Conservation (phyloP, 2,888 invertebrate species). For the Arctia plantaginis region DNA sequence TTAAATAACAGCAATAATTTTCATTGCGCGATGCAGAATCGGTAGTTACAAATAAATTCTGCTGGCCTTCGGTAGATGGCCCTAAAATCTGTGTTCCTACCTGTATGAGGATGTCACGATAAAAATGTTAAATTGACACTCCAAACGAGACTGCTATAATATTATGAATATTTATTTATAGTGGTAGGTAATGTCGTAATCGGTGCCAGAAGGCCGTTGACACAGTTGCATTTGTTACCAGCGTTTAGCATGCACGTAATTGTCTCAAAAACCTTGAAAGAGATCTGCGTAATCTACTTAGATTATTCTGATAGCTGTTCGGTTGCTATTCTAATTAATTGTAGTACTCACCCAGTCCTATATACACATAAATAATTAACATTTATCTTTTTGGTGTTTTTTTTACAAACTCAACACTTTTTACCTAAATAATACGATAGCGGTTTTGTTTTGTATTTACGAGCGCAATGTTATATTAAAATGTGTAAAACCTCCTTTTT, state of each 20-base stretch:
- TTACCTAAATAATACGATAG: no score
- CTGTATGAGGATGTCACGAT: background rate
- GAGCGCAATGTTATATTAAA: no score
- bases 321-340: background rate
- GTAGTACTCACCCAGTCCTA: background rate
- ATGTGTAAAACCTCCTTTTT: no score
- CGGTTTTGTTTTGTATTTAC: no score
- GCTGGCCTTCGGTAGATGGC: background rate
- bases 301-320: background rate
- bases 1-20: background rate
- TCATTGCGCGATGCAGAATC: background rate
- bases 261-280: slow-evolving; percentile 31
- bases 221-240: slow-evolving; percentile 36
- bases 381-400: no score
- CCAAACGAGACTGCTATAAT: background rate
- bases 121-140: background rate
- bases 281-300: background rate
- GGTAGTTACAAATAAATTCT: background rate
- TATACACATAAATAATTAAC: background rate
- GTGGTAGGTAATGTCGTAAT: slow-evolving; percentile 4
- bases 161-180: background rate
- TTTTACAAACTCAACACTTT: no score
- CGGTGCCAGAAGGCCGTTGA: slow-evolving; percentile 17
- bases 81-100: background rate
- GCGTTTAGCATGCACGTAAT: slow-evolving; percentile 27